Evolutionary conservation across 2,113 vertebrate genomes (phyloP), one percentile per base, ranked within the genome.

Genomic region (Narcine bancroftii): DNA sequence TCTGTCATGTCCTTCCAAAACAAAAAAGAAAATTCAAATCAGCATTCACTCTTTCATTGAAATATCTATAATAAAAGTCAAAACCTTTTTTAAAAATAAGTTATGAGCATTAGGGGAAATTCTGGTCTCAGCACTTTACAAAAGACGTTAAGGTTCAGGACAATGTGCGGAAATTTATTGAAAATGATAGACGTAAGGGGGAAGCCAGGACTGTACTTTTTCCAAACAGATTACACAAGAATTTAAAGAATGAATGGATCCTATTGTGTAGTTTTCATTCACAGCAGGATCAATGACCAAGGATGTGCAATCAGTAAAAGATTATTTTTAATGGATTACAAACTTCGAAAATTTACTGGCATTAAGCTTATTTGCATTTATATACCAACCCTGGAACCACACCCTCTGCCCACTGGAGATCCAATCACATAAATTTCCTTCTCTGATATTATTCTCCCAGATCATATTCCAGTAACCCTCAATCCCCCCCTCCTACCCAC

Each of bases 1-100:
- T 99, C 99, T 15, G 97, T 98, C 99, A 99, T 99, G 97, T 99
- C 99, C 99, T 99, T 94, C 36, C 94, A 94, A 73, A 11, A 92
- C 21, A 85, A 93, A 21, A 92, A 53, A 39, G 72, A 72, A 87
- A 87, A 92, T 47, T 89, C 42, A 36, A 60, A 87, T 60, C n/a
- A 36, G 15, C 11, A 81, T 81, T 47, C 77, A 53, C 47, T 81
- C 77, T 11, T 81, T 81, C 45, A 81, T 50, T 26, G 33, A 7
- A 33, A 53, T 81, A 87, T 63, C 60, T 87, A 33, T 1, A 87
- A 87, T 21, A 36, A 63, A 45, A 72, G 92, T 47, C 7, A 92
- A 3, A 0, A 93, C 65, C 3, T 92, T 92, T 21, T 72, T 33
- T 83, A 33, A 33, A 53, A 83, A 83, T 4, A 45, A 81, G 1